These are phyloP conservation scores for Amiota communis DNA, from an alignment of 2,888 invertebrate species.

Conservation along the genomic window DNA sequence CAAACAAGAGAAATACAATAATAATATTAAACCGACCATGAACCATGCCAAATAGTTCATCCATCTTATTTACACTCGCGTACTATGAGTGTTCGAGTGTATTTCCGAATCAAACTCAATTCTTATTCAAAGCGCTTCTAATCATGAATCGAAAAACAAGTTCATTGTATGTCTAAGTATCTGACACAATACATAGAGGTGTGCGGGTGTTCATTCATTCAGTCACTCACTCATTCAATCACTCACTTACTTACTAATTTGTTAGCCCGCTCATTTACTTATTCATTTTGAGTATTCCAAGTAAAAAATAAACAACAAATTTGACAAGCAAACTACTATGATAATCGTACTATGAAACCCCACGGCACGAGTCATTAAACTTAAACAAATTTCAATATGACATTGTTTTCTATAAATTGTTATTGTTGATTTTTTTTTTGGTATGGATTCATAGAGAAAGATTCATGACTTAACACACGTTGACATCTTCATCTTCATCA, in stretches of 20 bases:
- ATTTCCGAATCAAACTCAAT: constrained; percentile 35
- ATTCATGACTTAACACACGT: too few species aligned
- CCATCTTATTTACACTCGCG: neutral
- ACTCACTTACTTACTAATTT: neutral
- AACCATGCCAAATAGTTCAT: constrained; percentile 15
- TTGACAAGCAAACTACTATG: neutral
- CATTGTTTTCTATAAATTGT: neutral
- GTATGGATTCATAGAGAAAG: too few species aligned
- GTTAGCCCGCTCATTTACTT: neutral
- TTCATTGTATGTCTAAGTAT: constrained; percentile 46
- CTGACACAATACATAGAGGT: neutral
- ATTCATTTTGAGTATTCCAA: neutral
- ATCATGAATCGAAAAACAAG: constrained; percentile 55
- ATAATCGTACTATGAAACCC: too few species aligned
- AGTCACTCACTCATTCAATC: constrained; percentile 6
- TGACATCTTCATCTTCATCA: too few species aligned
- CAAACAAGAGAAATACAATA: too few species aligned
- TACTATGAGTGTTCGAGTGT: neutral
- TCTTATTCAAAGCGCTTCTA: constrained; percentile 51
- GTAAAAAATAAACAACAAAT: neutral
- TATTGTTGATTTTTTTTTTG: constrained; percentile 13
- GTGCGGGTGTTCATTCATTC: constrained; percentile 6
- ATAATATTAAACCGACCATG: neutral
- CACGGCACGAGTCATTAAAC: constrained; percentile 13
- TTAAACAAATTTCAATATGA: neutral